Evolutionary conservation across 2,888 invertebrate genomes (phyloP).

Genomic region (Eutolmus rufibarbis): DNA sequence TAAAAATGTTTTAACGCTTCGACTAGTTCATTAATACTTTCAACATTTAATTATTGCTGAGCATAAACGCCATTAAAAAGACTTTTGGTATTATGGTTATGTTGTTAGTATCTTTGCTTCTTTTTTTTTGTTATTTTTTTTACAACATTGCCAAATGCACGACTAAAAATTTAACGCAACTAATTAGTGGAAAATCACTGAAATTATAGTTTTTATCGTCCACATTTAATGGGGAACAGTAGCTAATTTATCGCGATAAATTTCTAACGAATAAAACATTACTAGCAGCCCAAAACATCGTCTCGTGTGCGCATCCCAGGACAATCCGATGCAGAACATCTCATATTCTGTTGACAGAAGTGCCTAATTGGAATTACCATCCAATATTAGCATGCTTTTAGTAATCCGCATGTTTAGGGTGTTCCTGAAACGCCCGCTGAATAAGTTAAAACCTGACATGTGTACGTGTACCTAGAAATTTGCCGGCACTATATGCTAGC

Average conservation of each 20-base stretch:
- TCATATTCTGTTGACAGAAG: conserved; percentile 4
- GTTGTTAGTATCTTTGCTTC: no score
- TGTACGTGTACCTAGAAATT: background rate
- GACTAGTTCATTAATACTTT: no score
- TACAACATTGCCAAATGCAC: background rate
- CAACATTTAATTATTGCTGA: no score
- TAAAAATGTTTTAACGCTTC: no score
- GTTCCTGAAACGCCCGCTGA: background rate
- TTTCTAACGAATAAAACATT: background rate
- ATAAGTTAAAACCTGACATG: background rate
- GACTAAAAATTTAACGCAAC: background rate
- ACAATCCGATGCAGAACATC: background rate
- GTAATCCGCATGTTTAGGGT: conserved; percentile 16
- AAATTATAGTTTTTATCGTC: background rate
- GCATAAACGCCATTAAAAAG: no score
- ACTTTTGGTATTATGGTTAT: no score
- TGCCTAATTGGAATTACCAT: background rate
- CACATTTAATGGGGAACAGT: background rate
- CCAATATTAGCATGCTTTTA: conserved; percentile 6
- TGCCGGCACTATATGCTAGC: background rate
- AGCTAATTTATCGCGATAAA: background rate
- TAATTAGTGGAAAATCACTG: background rate
- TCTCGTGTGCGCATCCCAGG: background rate
- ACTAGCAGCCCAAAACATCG: background rate
- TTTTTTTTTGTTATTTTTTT: background rate